Percentiles rank a stretch among this genome's conserved stretches.
Evolutionary conservation across 92 coral and sea anemone genomes (phyloP).

Genomic region (Plumapathes pennacea): DNA sequence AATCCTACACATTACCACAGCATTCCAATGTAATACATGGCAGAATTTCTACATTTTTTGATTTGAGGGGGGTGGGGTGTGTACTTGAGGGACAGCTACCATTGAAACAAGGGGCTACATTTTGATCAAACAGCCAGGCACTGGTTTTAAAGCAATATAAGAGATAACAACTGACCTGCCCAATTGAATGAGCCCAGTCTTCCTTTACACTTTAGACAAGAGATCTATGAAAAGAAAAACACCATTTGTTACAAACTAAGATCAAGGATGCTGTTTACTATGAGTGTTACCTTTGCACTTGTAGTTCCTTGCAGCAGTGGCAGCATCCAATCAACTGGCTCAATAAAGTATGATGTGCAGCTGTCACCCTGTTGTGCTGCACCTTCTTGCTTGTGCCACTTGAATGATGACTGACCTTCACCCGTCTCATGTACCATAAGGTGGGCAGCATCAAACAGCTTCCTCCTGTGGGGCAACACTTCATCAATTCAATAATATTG

Average conservation of each 20-base stretch:
- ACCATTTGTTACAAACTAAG: not conserved
- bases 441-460: constrained; percentile 48
- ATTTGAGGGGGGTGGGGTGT: too few relatives aligned
- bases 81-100: too few relatives aligned
- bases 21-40: too few relatives aligned
- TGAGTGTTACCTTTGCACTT: constrained; percentile 70
- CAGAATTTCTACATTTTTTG: too few relatives aligned
- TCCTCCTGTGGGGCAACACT: constrained; percentile 36
- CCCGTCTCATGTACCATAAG: constrained; percentile 65
- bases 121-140: too few relatives aligned
- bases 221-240: constrained; percentile 38
- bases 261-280: too few relatives aligned
- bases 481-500: too few relatives aligned
- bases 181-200: constrained; percentile 95
- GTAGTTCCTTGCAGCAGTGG: constrained; percentile 61
- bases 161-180: constrained; percentile 95
- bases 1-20: too few relatives aligned
- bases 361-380: constrained; percentile 1
- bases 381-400: constrained; percentile 51
- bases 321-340: constrained; percentile 91
- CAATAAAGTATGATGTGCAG: constrained; percentile 87
- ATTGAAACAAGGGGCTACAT: too few relatives aligned
- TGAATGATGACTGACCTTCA: constrained; percentile 64
- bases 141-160: too few relatives aligned
- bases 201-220: constrained; percentile 86